Percentiles rank a stretch among this genome's conserved stretches.
phyloP scores from a whole-genome alignment of 2,888 invertebrate genomes.

The Scrobipalpa atriplicella region DNA sequence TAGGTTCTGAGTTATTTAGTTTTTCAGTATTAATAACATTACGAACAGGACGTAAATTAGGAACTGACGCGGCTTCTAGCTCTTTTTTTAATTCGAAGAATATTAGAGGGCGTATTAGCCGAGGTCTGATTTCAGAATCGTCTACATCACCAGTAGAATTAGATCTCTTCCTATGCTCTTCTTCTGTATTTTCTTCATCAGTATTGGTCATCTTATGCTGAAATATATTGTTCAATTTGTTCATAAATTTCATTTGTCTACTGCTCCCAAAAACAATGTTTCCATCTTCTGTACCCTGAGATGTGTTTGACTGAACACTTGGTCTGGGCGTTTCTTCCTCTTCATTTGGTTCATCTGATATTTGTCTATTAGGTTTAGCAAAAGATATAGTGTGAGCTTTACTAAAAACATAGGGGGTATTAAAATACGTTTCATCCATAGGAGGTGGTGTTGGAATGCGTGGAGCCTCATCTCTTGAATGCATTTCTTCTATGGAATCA shows the following conservation, averaged over 20 bases:
- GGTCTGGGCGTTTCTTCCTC: slow-evolving; percentile 50
- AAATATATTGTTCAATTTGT: slow-evolving; percentile 69
- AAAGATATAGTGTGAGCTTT: slow-evolving; percentile 52
- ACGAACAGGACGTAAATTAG: slow-evolving; percentile 15
- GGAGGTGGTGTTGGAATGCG: slow-evolving; percentile 73
- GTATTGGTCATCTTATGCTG: slow-evolving; percentile 62
- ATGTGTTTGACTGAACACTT: slow-evolving; percentile 57
- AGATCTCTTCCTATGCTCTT: slow-evolving; percentile 62
- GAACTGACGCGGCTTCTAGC: slow-evolving; percentile 47
- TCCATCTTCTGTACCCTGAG: slow-evolving; percentile 49
- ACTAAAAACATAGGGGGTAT: slow-evolving; percentile 36
- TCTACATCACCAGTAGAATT: slow-evolving; percentile 65
- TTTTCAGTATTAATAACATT: slow-evolving; percentile 33
- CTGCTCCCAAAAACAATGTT: slow-evolving; percentile 65
- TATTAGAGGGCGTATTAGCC: slow-evolving; percentile 50
- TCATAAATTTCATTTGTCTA: slow-evolving; percentile 68
- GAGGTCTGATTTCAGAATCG: slow-evolving; percentile 48
- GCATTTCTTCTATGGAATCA: slow-evolving; percentile 56
- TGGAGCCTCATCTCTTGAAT: slow-evolving; percentile 48
- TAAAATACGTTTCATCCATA: slow-evolving; percentile 52
- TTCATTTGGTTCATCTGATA: slow-evolving; percentile 36
- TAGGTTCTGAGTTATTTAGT: slow-evolving; percentile 36
- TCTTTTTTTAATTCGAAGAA: slow-evolving; percentile 69
- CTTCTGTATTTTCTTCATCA: slow-evolving; percentile 36
- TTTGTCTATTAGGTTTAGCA: slow-evolving; percentile 42